Percentiles rank a stretch among this genome's conserved stretches.
Evolutionary conservation across 2,797 vertebrate genomes (phyloP).

Genomic region (Takifugu ocellatus): DNA sequence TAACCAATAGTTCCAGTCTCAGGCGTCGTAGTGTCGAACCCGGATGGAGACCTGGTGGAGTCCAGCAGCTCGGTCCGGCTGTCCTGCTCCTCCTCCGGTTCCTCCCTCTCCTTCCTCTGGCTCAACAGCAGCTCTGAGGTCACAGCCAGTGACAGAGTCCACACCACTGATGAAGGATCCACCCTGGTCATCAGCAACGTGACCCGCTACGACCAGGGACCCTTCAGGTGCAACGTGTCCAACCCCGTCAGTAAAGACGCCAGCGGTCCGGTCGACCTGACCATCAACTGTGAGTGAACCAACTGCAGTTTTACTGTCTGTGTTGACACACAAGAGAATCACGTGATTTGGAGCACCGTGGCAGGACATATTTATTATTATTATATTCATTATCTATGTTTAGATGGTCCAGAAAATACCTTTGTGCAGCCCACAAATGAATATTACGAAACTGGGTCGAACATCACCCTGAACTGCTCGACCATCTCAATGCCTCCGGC

Average conservation of each 20-base stretch:
- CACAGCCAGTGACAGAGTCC: slow-evolving; percentile 25
- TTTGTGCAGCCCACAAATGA: neutral
- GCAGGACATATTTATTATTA: too few species aligned
- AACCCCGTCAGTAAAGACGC: slow-evolving; percentile 30
- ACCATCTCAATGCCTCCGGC: slow-evolving; percentile 46
- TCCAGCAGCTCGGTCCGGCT: slow-evolving; percentile 47
- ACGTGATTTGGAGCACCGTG: neutral
- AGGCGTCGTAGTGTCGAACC: slow-evolving; percentile 17
- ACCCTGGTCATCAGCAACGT: slow-evolving; percentile 39
- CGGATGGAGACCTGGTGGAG: slow-evolving; percentile 44
- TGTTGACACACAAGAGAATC: neutral
- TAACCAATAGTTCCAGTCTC: slow-evolving; percentile 37
- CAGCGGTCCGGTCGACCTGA: slow-evolving; percentile 32
- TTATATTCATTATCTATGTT: neutral
- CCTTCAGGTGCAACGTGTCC: slow-evolving; percentile 47
- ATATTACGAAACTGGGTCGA: slow-evolving; percentile 26
- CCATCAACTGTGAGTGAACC: slow-evolving; percentile 56
- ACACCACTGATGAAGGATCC: slow-evolving; percentile 22
- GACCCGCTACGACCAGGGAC: slow-evolving; percentile 50
- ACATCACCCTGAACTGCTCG: slow-evolving; percentile 47
- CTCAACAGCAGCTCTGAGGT: slow-evolving; percentile 56
- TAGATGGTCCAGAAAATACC: slow-evolving; percentile 53
- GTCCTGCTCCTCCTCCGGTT: slow-evolving; percentile 53
- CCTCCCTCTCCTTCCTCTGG: slow-evolving; percentile 49
- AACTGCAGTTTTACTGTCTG: neutral